Base-by-base conservation (phyloP, 2,797 vertebrate genomes). In the Synanceia verrucosa region DNA sequence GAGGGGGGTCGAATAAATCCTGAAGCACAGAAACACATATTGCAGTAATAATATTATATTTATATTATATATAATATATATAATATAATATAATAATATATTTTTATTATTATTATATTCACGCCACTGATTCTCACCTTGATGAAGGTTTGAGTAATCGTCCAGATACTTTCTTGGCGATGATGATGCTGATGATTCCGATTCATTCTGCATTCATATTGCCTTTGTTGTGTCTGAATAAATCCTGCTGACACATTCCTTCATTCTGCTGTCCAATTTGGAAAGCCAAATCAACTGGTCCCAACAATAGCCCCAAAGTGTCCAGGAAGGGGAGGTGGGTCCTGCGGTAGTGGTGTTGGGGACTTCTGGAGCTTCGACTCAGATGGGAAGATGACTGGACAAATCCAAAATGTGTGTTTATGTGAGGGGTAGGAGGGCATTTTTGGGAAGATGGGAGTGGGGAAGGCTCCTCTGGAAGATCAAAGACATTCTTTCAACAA, bases 401-500 rank as follows among this genome's bases (percentile, higher is more conserved):
- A 76, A 83, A 87, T 87, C 83, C 82, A 79, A 84, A 83, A 46
- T 33, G 61, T 57, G 31, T 81, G 64, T 85, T 88, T 78, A 37
- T 71, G 19, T 28, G 78, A 61, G 69, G 44, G 71, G 75, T 62
- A 47, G 70, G 69, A 67, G 81, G 80, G 81, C 37, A 44, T 76
- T 65, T 85, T 73, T 50, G 81, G 87, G 87, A 82, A 85, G 81
- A 83, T 63, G 52, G 76, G 85, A 87, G 83, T 80, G 78, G 61
- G 79, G 76, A 86, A 83, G 68, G 63, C 79, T 88, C 82, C 82
- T 91, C 85, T 84, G 87, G 89, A 88, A 89, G 85, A 91, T 90
- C 87, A 89, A 88, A 91, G 63, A 91, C 83, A 84, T 88, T 90
- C 89, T 88, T 60, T 85, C 79, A 87, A 85, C 67, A 82, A 76